Evolutionary conservation across 2,888 invertebrate species (phyloP).

Genomic region (Erebia aethiops): DNA sequence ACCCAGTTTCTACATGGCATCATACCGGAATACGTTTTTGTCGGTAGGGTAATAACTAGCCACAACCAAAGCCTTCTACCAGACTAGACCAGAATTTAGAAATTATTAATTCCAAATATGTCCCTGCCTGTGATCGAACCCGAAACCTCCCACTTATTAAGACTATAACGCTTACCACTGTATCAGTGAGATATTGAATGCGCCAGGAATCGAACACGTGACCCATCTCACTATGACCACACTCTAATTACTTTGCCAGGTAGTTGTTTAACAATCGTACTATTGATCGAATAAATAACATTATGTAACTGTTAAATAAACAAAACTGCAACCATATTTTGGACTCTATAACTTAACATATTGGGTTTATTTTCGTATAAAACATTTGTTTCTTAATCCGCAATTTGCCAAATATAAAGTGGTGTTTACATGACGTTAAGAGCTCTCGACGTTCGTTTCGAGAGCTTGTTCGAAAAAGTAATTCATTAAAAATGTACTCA

Average conservation of each 20-base stretch:
- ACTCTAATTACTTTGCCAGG: background rate
- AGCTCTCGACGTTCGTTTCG: slow-evolving; percentile 57
- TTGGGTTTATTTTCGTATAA: slow-evolving; percentile 11
- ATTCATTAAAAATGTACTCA: slow-evolving; percentile 48
- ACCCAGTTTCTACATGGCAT: too few species aligned
- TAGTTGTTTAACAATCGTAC: background rate
- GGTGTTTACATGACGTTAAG: slow-evolving; percentile 58
- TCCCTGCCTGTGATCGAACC: too few species aligned
- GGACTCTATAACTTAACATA: background rate
- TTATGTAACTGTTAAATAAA: background rate
- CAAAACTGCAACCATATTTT: background rate
- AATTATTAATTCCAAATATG: too few species aligned
- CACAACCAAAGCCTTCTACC: too few species aligned
- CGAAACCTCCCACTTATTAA: too few species aligned
- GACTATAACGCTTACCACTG: too few species aligned
- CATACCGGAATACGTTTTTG: too few species aligned
- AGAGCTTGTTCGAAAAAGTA: slow-evolving; percentile 53
- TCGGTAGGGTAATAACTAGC: too few species aligned
- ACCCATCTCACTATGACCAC: too few species aligned
- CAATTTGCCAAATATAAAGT: slow-evolving; percentile 38
- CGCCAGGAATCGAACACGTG: too few species aligned
- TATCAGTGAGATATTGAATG: too few species aligned
- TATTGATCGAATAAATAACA: background rate
- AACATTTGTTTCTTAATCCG: slow-evolving; percentile 14
- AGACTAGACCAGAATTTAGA: too few species aligned